phyloP scores from a whole-genome alignment of 2,888 invertebrate species.

The Seira musarum region DNA sequence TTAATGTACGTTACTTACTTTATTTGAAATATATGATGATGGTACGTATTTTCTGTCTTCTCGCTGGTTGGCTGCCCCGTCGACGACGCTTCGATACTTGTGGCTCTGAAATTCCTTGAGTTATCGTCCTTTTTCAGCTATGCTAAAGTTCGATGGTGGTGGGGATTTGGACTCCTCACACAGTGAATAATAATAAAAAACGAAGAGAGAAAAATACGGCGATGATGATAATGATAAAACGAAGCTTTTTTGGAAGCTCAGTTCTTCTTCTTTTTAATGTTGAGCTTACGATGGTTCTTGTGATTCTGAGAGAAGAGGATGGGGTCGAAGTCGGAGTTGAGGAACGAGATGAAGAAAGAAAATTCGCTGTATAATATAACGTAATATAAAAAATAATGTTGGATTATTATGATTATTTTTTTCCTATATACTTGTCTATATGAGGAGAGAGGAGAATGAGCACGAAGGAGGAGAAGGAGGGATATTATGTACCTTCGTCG shows the following conservation, averaged over 20 bases:
- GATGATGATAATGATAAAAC: conserved; percentile 29
- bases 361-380: conserved; percentile 50
- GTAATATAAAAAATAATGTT: conserved; percentile 54
- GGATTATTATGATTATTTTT: conserved; percentile 60
- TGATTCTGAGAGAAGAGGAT: conserved; percentile 60
- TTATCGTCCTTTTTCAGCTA: conserved; percentile 31
- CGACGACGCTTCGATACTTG: conserved; percentile 57
- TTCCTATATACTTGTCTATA: conserved; percentile 47
- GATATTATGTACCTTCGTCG: conserved; percentile 30
- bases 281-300: conserved; percentile 58
- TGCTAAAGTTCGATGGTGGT: conserved; percentile 12
- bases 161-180: conserved; percentile 21
- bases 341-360: conserved; percentile 42
- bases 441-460: conserved; percentile 24
- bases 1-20: conserved; percentile 60
- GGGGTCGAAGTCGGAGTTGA: conserved; percentile 58
- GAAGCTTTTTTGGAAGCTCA: conserved; percentile 17
- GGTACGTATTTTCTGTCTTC: conserved; percentile 24
- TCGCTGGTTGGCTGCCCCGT: conserved; percentile 58
- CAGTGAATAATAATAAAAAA: conserved; percentile 51
- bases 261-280: conserved; percentile 38
- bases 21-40: conserved; percentile 32
- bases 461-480: conserved; percentile 56
- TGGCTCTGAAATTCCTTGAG: conserved; percentile 45
- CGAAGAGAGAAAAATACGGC: conserved; percentile 17